Conservation (phyloP, 2,797 vertebrate genomes). For the Hipposideros larvatus region DNA sequence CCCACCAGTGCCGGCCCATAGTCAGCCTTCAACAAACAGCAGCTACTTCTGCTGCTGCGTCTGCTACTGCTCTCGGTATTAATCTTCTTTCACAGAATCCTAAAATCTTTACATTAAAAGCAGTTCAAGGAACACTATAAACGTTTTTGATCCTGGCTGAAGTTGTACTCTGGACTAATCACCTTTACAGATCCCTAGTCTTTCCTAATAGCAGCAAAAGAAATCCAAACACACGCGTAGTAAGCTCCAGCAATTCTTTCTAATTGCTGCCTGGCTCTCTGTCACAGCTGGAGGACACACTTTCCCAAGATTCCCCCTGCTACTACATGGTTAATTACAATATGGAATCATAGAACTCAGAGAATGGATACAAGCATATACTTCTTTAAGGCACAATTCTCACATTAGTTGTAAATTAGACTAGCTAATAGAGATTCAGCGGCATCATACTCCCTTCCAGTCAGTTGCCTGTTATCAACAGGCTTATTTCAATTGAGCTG, state of each 20-base stretch:
- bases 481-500: constrained; percentile 63
- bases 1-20: neutral
- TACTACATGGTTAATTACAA: constrained; percentile 63
- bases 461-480: constrained; percentile 57
- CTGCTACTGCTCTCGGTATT: constrained; percentile 22
- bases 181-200: constrained; percentile 35
- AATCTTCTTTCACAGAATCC: constrained; percentile 52
- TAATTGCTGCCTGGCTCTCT: constrained; percentile 62
- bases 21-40: constrained; percentile 46
- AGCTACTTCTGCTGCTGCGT: neutral
- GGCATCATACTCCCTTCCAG: constrained; percentile 60
- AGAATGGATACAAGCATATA: constrained; percentile 58
- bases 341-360: constrained; percentile 24
- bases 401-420: constrained; percentile 69
- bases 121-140: constrained; percentile 57
- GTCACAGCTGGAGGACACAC: constrained; percentile 65
- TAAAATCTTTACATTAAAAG: constrained; percentile 69
- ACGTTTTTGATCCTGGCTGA: constrained; percentile 56
- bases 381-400: constrained; percentile 51
- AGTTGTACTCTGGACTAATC: constrained; percentile 55
- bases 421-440: constrained; percentile 62
- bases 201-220: constrained; percentile 68
- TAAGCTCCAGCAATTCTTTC: constrained; percentile 53
- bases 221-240: constrained; percentile 63
- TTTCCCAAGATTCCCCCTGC: constrained; percentile 65